Percentiles rank a stretch among this genome's conserved stretches.
These are phyloP conservation scores for Branchinecta sandiegonensis DNA, from an alignment of 2,888 invertebrate genomes.

Conservation along the genomic window DNA sequence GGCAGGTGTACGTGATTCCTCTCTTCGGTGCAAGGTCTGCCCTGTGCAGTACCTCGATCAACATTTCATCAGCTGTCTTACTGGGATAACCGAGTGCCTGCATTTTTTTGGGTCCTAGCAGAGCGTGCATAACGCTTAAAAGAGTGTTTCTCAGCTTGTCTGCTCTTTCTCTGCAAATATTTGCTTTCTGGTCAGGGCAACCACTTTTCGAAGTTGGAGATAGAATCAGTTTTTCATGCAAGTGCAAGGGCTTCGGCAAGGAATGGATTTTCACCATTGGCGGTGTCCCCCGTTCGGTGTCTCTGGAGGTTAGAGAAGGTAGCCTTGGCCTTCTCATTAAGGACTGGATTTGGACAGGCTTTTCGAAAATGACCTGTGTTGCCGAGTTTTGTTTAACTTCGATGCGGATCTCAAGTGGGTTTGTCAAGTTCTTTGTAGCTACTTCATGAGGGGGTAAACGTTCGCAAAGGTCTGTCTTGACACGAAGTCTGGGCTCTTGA, in stretches of 20 bases:
- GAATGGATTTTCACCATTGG: neutral
- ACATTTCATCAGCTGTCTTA: neutral
- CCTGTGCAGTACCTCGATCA: neutral
- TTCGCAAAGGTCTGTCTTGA: neutral
- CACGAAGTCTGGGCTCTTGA: conserved; percentile 5
- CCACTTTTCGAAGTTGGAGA: no score
- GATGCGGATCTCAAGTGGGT: conserved; percentile 3
- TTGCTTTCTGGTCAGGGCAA: no score
- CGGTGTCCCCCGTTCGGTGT: neutral
- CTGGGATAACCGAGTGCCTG: neutral
- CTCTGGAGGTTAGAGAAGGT: neutral
- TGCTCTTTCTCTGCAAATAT: neutral
- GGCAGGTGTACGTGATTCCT: neutral
- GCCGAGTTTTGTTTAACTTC: neutral
- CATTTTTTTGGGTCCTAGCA: conserved; percentile 13
- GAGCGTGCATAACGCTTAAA: conserved; percentile 15
- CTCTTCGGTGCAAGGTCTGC: neutral
- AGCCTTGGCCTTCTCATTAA: neutral
- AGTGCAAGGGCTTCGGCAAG: neutral
- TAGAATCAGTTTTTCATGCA: neutral
- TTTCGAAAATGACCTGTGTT: conserved; percentile 13
- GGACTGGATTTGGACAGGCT: neutral
- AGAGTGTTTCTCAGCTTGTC: neutral
- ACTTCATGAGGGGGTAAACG: neutral
- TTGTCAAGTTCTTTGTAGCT: neutral